These are phyloP conservation scores for Nematostella vectensis DNA, from an alignment of 92 coral and sea anemone genomes.

Conservation along the genomic window DNA sequence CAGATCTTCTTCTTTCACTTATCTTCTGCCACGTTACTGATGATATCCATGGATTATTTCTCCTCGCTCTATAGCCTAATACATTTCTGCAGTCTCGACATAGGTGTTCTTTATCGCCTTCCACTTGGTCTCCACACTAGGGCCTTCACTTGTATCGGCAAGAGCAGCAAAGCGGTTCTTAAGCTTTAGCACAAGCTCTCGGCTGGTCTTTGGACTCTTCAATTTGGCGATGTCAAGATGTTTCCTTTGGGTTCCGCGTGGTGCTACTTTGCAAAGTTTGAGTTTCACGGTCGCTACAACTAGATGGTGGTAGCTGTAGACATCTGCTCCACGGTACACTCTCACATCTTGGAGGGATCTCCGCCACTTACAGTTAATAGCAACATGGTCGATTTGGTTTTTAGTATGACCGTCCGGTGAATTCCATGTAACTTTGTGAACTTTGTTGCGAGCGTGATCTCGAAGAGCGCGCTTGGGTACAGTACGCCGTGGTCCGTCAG, in stretches of 20 bases:
- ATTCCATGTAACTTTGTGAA: constrained; percentile 20
- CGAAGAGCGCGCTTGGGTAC: too few relatives aligned
- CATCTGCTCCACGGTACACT: constrained; percentile 30
- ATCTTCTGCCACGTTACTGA: constrained; percentile 7
- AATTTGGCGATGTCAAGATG: too few relatives aligned
- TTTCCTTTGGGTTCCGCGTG: constrained; percentile 9
- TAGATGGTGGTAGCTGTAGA: constrained; percentile 32
- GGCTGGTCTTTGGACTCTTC: constrained; percentile 1
- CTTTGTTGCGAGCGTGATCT: constrained; percentile 7
- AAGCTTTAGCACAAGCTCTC: too few relatives aligned
- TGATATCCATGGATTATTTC: constrained; percentile 22
- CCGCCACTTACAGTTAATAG: constrained; percentile 16
- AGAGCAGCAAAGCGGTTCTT: too few relatives aligned
- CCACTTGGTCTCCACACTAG: constrained; percentile 11
- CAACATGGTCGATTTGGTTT: constrained; percentile 31
- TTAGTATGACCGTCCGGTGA: constrained; percentile 23
- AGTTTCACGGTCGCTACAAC: constrained; percentile 15
- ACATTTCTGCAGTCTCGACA: constrained; percentile 15
- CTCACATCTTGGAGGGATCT: constrained; percentile 27
- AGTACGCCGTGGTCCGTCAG: too few relatives aligned
- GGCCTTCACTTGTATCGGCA: constrained; percentile 3
- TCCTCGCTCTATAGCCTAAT: constrained; percentile 11
- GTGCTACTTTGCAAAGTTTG: constrained; percentile 10
- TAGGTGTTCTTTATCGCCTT: constrained; percentile 9
- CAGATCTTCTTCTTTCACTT: constrained; percentile 8